phyloP scores from a whole-genome alignment of 2,888 invertebrate genomes.

The Patella caerulea region DNA sequence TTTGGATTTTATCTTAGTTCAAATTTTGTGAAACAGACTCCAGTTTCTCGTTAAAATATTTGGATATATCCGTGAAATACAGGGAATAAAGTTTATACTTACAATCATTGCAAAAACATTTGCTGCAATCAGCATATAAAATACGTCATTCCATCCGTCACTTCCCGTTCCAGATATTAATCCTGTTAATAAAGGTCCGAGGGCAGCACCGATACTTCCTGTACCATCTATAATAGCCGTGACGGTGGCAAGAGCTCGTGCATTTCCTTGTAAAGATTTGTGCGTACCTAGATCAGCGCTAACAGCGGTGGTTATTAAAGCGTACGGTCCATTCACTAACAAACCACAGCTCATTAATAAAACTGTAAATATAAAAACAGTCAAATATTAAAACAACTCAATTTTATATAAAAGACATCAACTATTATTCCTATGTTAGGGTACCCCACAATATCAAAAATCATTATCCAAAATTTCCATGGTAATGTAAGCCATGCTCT shows the following conservation, averaged over 20 bases:
- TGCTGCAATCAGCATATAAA: conserved; percentile 89
- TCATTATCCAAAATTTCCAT: too few relatives aligned
- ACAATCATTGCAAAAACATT: conserved; percentile 81
- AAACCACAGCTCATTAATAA: conserved; percentile 83
- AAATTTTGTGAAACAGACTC: too few relatives aligned
- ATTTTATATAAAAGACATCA: too few relatives aligned
- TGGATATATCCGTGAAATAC: too few relatives aligned
- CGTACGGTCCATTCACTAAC: conserved; percentile 95
- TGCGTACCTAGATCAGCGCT: conserved; percentile 94
- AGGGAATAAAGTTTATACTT: conserved; percentile 37
- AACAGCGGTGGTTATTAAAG: conserved; percentile 95
- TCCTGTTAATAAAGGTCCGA: conserved; percentile 88
- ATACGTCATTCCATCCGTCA: conserved; percentile 83
- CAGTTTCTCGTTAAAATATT: too few relatives aligned
- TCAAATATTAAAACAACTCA: background rate
- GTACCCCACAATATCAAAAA: too few relatives aligned
- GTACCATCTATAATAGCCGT: conserved; percentile 98
- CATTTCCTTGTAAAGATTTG: conserved; percentile 84
- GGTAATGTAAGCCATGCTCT: too few relatives aligned
- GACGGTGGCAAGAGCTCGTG: conserved; percentile 94
- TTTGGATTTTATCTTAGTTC: too few relatives aligned
- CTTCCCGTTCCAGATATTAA: conserved; percentile 77
- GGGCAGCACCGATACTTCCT: conserved; percentile 91
- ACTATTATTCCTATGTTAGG: too few relatives aligned
- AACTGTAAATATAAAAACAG: conserved; percentile 45